A percentile compares a stretch with the other conserved stretches of the same genome.
phyloP scores from a whole-genome alignment of 2,797 vertebrate genomes.

The Linurgus olivaceus region DNA sequence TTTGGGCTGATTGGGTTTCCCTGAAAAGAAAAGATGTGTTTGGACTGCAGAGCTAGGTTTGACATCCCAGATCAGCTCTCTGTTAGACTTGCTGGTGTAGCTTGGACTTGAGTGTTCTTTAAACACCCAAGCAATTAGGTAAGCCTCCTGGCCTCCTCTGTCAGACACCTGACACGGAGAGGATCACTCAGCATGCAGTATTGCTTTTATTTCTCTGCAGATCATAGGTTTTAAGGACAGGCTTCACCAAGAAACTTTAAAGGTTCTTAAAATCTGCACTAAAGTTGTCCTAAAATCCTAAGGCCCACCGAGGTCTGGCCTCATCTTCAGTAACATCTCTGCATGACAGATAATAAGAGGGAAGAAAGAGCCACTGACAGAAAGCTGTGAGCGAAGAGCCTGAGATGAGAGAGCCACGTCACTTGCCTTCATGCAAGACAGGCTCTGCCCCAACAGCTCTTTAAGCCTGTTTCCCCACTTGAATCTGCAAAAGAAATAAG shows the following conservation, averaged over 20 bases:
- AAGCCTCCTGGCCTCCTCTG: background rate
- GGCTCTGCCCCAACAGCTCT: background rate
- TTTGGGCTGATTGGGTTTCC: background rate
- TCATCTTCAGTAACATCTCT: background rate
- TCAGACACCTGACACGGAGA: background rate
- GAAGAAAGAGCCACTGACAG: background rate
- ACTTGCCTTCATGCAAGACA: background rate
- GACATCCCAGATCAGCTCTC: background rate
- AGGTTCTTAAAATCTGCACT: background rate
- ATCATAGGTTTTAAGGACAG: background rate
- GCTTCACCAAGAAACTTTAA: background rate
- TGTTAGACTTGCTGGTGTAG: background rate
- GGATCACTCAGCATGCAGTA: background rate
- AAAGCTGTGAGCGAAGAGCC: background rate
- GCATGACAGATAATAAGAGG: background rate
- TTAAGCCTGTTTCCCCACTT: background rate
- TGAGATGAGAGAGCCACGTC: background rate
- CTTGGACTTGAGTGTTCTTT: background rate
- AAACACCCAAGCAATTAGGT: background rate
- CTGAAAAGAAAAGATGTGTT: background rate
- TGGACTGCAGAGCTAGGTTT: background rate
- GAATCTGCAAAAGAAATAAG: background rate
- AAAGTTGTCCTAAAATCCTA: background rate
- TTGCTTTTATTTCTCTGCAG: background rate
- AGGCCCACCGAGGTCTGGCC: background rate